These are phyloP conservation scores for Poeciliopsis presidionis DNA, from an alignment of 2,797 vertebrate species.

Conservation along the genomic window DNA sequence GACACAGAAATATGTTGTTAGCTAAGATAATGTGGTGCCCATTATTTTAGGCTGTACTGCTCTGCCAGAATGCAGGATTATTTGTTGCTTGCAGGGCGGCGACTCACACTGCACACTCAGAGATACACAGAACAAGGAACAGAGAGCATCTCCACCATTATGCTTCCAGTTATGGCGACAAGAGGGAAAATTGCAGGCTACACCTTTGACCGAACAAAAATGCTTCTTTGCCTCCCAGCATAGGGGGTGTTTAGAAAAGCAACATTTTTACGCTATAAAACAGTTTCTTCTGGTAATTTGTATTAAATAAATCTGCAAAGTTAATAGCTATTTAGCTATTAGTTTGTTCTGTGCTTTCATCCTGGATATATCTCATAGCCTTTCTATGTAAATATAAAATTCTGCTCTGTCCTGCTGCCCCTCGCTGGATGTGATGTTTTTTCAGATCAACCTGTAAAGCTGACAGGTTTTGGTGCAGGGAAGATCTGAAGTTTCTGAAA, in stretches of 20 bases:
- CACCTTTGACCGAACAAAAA: constrained; percentile 61
- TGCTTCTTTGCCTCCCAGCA: constrained; percentile 34
- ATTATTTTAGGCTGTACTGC: constrained; percentile 74
- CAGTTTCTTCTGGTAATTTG: constrained; percentile 25
- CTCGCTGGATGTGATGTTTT: not conserved
- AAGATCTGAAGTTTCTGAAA: not conserved
- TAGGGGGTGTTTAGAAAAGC: constrained; percentile 45
- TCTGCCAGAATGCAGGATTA: constrained; percentile 72
- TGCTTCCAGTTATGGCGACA: constrained; percentile 68
- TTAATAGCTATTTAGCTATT: constrained; percentile 30
- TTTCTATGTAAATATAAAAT: not conserved
- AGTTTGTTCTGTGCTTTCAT: constrained; percentile 51
- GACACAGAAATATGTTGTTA: constrained; percentile 80
- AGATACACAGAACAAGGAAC: constrained; percentile 71
- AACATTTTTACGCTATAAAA: constrained; percentile 42
- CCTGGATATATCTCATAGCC: constrained; percentile 6
- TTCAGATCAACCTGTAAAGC: not conserved
- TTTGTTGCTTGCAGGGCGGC: constrained; percentile 64
- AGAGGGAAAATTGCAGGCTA: constrained; percentile 62
- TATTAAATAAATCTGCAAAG: constrained; percentile 34
- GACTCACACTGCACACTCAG: constrained; percentile 71
- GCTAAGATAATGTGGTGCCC: constrained; percentile 73
- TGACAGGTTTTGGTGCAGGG: not conserved
- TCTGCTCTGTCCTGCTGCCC: not conserved
- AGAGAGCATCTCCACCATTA: constrained; percentile 59